These are phyloP conservation scores for Tragelaphus buxtoni DNA, from an alignment of 2,113 vertebrate species.

Conservation along the genomic window DNA sequence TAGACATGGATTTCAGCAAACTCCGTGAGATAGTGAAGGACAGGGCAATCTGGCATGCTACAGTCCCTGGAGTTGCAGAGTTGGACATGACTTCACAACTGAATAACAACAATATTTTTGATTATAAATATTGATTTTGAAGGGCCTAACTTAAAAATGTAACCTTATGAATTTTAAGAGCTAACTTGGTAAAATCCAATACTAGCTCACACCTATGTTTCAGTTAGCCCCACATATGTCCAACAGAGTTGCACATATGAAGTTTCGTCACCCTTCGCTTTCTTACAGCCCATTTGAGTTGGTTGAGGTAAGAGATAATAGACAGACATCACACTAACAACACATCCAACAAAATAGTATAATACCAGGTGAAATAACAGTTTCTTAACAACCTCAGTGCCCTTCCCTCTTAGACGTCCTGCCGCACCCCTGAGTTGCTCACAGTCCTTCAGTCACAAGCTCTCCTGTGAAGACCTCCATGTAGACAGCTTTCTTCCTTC, in stretches of 20 bases:
- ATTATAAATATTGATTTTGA: neutral
- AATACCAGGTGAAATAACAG: neutral
- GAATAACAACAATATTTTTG: neutral
- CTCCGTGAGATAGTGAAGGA: fast-evolving
- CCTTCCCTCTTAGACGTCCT: neutral
- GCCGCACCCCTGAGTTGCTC: fast-evolving
- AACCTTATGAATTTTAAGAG: neutral
- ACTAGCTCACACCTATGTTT: neutral
- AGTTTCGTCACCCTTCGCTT: neutral
- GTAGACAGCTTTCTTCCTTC: neutral
- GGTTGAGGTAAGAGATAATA: neutral
- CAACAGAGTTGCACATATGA: neutral
- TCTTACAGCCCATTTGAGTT: neutral
- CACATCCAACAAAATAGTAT: neutral
- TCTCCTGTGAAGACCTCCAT: neutral
- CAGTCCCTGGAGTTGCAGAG: neutral
- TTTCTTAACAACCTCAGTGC: neutral
- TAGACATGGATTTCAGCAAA: neutral
- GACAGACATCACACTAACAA: neutral
- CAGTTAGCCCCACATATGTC: neutral
- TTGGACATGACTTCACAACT: neutral
- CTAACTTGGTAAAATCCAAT: neutral
- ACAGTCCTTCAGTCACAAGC: neutral
- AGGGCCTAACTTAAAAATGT: neutral
- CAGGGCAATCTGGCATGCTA: neutral